Percentiles rank a stretch among this genome's conserved stretches.
Evolutionary conservation across 2,797 vertebrate species (phyloP).

Genomic region (Phataginus tricuspis): DNA sequence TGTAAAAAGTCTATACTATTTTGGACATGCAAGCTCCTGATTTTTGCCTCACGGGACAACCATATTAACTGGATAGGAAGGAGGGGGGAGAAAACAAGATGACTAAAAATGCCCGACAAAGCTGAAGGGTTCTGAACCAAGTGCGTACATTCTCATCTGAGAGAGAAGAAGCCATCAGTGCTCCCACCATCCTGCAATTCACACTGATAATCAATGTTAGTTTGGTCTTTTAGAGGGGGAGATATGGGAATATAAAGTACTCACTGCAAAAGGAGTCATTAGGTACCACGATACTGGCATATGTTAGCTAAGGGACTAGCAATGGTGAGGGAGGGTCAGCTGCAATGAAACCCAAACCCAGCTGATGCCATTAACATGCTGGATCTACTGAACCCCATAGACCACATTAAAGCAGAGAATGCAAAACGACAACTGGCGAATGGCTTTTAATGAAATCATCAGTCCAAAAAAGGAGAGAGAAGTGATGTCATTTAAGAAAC

Average conservation of each 20-base stretch:
- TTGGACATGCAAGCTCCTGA: background rate
- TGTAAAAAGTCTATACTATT: background rate
- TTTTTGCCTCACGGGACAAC: background rate
- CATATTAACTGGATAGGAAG: background rate
- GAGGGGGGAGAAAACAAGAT: background rate
- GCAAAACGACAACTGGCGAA: conserved; percentile 61
- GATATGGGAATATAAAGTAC: conserved; percentile 43
- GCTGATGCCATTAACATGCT: conserved; percentile 62
- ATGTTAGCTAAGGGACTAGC: conserved; percentile 72
- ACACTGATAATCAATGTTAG: conserved; percentile 42
- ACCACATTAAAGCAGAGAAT: conserved; percentile 48
- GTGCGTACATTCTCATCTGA: background rate
- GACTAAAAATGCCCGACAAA: background rate
- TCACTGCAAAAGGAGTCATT: conserved; percentile 5
- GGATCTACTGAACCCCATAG: conserved; percentile 65
- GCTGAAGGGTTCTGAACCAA: conserved; percentile 53
- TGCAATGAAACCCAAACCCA: conserved; percentile 70
- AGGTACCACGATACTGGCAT: conserved; percentile 9
- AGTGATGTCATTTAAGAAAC: conserved; percentile 1
- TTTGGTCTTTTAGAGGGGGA: conserved; percentile 48
- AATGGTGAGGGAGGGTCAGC: conserved; percentile 42
- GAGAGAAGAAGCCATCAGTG: conserved; percentile 42
- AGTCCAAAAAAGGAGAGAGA: conserved; percentile 36
- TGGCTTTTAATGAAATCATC: conserved; percentile 76
- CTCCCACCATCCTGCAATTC: background rate